phyloP scores from a whole-genome alignment of 2,797 vertebrate species.

The Epinephelus coioides region DNA sequence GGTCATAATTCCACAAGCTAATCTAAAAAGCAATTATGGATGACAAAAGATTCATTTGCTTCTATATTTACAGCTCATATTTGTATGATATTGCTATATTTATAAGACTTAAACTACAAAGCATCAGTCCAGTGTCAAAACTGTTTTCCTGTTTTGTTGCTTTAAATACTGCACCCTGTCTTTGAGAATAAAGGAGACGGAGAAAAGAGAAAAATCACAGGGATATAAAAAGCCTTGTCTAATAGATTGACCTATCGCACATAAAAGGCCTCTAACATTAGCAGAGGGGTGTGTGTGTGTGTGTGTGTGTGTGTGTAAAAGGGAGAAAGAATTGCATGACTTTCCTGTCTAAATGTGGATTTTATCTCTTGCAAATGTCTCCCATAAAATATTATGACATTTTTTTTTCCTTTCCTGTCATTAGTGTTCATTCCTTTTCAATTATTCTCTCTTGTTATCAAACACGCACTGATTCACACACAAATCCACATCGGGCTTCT shows the following conservation, averaged over 20 bases:
- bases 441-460: slow-evolving; percentile 26
- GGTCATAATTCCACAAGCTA: not conserved
- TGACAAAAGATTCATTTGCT: not conserved
- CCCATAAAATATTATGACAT: slow-evolving; percentile 7
- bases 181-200: not conserved
- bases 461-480: slow-evolving; percentile 15
- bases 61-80: slow-evolving; percentile 8
- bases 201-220: slow-evolving; percentile 7
- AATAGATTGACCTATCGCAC: slow-evolving; percentile 31
- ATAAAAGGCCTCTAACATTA: slow-evolving; percentile 40
- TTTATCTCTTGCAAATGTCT: slow-evolving; percentile 49
- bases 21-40: not conserved
- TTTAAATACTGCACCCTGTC: slow-evolving; percentile 15
- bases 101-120: not conserved
- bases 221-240: slow-evolving; percentile 21
- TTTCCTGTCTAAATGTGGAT: slow-evolving; percentile 30
- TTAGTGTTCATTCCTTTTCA: not conserved
- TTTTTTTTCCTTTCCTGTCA: slow-evolving; percentile 4
- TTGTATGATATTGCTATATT: not conserved
- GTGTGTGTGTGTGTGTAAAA: not conserved
- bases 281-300: not conserved
- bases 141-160: not conserved
- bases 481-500: not conserved
- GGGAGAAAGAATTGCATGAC: not conserved
- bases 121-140: not conserved